Conservation (phyloP, 2,797 vertebrate species). For the Clarias platycephalus region DNA sequence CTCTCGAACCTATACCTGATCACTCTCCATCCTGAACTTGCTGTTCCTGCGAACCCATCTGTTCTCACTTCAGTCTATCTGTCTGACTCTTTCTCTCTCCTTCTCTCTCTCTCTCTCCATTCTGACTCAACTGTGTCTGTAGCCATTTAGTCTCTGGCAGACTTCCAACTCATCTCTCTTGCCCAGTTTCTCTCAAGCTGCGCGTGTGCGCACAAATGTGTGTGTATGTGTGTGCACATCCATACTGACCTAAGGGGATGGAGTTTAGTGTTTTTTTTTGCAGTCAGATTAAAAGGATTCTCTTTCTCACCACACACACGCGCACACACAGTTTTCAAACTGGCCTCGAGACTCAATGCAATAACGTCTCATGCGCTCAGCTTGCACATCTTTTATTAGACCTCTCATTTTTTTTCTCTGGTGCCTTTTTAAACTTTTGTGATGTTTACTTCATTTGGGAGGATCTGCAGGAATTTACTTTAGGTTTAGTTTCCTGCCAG, state of each 20-base stretch:
- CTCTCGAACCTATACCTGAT: slow-evolving; percentile 19
- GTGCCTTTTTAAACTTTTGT: background rate
- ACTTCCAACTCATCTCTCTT: slow-evolving; percentile 31
- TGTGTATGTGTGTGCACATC: background rate
- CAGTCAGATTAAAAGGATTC: slow-evolving; percentile 48
- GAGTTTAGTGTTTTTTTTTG: slow-evolving; percentile 52
- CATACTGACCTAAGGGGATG: slow-evolving; percentile 38
- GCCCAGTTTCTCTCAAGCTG: slow-evolving; percentile 24
- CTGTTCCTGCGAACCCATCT: slow-evolving; percentile 38
- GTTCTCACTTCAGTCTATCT: slow-evolving; percentile 22
- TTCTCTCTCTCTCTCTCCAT: background rate
- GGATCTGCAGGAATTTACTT: background rate
- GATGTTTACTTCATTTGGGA: slow-evolving; percentile 6
- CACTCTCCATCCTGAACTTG: background rate
- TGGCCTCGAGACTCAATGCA: slow-evolving; percentile 36
- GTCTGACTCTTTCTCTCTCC: slow-evolving; percentile 8
- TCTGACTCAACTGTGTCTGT: slow-evolving; percentile 29
- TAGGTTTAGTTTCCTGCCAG: background rate
- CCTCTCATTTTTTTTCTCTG: background rate
- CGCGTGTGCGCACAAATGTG: background rate
- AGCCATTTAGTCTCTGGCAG: slow-evolving; percentile 33
- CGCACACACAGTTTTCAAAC: slow-evolving; percentile 26
- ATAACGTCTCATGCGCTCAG: slow-evolving; percentile 30
- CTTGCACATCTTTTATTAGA: slow-evolving; percentile 34
- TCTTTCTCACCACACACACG: slow-evolving; percentile 30